Evolutionary conservation across 2,113 vertebrate genomes (phyloP), one percentile per base, ranked within the genome.

Genomic region (Gymnogyps californianus): DNA sequence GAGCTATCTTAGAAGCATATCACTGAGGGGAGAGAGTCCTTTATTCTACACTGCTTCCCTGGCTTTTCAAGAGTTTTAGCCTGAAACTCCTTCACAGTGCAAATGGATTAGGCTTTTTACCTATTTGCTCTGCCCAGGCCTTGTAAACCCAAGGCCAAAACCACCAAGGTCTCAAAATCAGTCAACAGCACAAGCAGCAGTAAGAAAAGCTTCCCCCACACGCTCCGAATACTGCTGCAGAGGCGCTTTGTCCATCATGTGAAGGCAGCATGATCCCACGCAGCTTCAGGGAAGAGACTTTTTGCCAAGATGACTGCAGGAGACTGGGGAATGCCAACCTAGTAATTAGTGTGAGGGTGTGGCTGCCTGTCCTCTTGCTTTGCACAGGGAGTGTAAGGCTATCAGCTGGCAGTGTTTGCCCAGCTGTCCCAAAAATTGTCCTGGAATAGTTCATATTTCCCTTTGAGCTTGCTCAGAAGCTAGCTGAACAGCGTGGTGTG

Each of bases 211-310:
- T 90, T 85, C 49, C 26, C 20, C 7, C 0, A 0, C n/a, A 5
- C 0, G 1, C 44, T 51, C 25, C 16, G 6, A n/a, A 51, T 38
- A 31, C 58, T 59, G 20, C 44, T 5, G 1, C 40, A 51, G 82
- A 49, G 51, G 5, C 47, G 9, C 34, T 65, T 61, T 8, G n/a
- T 80, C 70, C 38, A 8, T 6, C 9, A 4, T 25, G 38, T 65
- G 70, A 75, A n/a, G 36, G 55, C 57, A 78, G 16, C 0, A 8
- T 65, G 72, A 52, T 70, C 86, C 55, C 40, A 40, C 4, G 1
- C 28, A 59, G 44, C 69, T 84, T 74, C 55, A 74, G 64, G 46
- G 31, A 79, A 57, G 15, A 75, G 26, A 52, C 5, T 18, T 75
- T 74, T 64, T 89, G 17, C 42, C 0, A 0, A 20, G 71, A 9